Evolutionary conservation across 2,797 vertebrate genomes (phyloP).

Genomic region (Gorsachius magnificus): DNA sequence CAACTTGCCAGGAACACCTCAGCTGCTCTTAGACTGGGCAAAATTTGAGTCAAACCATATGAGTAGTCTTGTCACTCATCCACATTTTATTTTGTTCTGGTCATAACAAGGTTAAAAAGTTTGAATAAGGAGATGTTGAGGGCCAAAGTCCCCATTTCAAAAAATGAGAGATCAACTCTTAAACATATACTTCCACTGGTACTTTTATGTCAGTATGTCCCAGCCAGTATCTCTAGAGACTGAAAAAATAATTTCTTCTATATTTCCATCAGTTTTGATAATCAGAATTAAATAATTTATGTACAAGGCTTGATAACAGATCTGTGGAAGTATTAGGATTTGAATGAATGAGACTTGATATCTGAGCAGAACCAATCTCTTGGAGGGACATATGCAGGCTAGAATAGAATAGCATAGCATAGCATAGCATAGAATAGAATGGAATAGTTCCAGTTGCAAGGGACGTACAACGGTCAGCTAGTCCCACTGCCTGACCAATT

Average conservation of each 20-base stretch:
- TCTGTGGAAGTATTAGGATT: background rate
- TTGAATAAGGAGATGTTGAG: background rate
- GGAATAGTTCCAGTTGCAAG: too few species aligned
- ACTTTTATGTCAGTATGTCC: background rate
- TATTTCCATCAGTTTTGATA: background rate
- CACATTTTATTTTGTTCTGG: background rate
- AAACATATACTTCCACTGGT: background rate
- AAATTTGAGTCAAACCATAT: background rate
- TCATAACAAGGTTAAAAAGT: background rate
- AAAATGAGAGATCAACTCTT: background rate
- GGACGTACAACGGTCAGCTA: background rate
- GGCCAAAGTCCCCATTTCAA: background rate
- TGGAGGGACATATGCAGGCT: background rate
- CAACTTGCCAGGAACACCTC: background rate
- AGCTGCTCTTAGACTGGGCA: background rate
- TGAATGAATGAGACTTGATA: background rate
- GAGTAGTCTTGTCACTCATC: background rate
- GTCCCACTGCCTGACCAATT: background rate
- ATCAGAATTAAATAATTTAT: background rate
- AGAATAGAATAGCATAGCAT: too few species aligned
- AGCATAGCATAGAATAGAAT: too few species aligned
- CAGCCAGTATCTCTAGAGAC: background rate
- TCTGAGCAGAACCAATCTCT: background rate
- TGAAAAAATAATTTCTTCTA: background rate
- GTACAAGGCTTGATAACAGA: background rate